Evolutionary conservation across 2,113 vertebrate species (phyloP).

Genomic region (Phyllostomus discolor): DNA sequence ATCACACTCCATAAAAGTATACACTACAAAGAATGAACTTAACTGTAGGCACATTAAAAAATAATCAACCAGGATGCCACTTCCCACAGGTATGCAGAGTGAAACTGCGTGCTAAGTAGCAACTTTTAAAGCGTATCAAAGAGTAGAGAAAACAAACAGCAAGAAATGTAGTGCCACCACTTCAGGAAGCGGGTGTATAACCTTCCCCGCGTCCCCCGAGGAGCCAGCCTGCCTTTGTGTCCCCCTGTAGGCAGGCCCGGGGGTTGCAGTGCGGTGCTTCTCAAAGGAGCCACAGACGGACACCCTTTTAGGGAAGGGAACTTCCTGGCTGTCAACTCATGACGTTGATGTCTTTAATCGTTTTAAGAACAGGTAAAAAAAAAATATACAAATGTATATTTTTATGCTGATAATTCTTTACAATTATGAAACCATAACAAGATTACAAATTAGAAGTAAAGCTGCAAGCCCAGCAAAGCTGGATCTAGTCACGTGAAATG

Average conservation of each 20-base stretch:
- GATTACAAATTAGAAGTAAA: background rate
- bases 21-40: background rate
- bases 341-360: background rate
- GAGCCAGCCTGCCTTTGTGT: constrained; percentile 46
- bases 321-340: background rate
- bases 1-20: background rate
- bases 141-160: background rate
- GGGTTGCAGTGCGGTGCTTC: background rate
- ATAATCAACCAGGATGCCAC: background rate
- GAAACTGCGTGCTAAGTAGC: background rate
- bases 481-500: background rate
- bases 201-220: background rate
- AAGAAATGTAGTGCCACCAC: background rate
- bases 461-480: background rate
- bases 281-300: background rate
- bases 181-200: background rate
- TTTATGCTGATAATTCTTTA: background rate
- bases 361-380: background rate
- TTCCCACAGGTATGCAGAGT: background rate
- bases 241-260: constrained; percentile 26
- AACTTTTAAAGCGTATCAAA: background rate
- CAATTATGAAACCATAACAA: background rate
- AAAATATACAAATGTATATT: background rate
- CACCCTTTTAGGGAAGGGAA: background rate
- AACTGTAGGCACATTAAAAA: background rate